Evolutionary conservation across 2,888 invertebrate species (phyloP).

Genomic region (Microchrysa polita): DNA sequence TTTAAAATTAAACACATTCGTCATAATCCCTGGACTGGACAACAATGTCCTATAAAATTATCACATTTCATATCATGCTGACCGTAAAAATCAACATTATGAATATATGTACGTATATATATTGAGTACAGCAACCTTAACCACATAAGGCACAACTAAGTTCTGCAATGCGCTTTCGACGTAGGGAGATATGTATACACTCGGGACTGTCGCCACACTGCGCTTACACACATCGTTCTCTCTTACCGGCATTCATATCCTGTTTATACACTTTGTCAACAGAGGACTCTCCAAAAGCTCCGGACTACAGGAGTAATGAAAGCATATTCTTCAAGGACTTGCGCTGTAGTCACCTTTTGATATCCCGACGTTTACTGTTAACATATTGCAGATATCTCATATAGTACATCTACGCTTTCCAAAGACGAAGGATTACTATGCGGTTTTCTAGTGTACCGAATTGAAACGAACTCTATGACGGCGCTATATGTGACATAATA

Average conservation of each 20-base stretch:
- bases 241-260: background rate
- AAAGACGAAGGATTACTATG: background rate
- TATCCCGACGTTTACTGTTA: background rate
- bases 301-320: background rate
- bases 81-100: background rate
- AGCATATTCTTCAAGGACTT: background rate
- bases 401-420: background rate
- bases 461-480: too few relatives aligned
- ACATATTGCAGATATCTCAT: background rate
- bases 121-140: background rate
- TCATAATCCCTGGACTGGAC: too few relatives aligned
- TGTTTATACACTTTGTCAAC: background rate
- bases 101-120: background rate
- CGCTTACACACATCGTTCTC: too few relatives aligned
- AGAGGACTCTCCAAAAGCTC: background rate
- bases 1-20: too few relatives aligned
- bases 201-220: background rate
- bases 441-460: too few relatives aligned
- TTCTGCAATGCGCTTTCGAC: constrained; percentile 18
- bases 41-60: too few relatives aligned
- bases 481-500: too few relatives aligned
- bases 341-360: background rate
- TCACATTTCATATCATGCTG: background rate
- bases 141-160: background rate
- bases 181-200: background rate